These are phyloP conservation scores for Protaetia brevitarsis DNA, from an alignment of 1,140 invertebrate genomes.

Conservation along the genomic window DNA sequence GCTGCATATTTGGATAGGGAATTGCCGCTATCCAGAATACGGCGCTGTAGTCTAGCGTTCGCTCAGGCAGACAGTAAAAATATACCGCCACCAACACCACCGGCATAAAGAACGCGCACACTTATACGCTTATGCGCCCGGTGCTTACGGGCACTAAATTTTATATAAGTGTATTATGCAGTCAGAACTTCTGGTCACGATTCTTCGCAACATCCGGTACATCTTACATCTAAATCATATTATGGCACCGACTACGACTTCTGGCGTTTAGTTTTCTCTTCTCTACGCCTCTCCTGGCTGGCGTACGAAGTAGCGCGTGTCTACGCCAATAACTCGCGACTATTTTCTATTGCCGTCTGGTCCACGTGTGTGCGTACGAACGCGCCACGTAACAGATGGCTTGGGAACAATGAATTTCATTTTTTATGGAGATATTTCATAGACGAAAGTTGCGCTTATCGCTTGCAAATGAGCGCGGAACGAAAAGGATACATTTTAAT, in stretches of 20 bases:
- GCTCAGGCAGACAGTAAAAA: neutral
- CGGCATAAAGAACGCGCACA: neutral
- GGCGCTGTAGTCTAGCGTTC: neutral
- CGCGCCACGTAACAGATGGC: slow-evolving; percentile 13
- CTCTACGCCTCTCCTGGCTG: neutral
- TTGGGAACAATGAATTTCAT: slow-evolving; percentile 2
- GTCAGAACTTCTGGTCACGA: slow-evolving; percentile 46
- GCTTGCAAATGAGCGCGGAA: slow-evolving; percentile 5
- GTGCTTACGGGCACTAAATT: slow-evolving; percentile 35
- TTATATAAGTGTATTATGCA: slow-evolving; percentile 46
- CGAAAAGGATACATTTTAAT: slow-evolving; percentile 16
- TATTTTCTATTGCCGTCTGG: slow-evolving; percentile 5
- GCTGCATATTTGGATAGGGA: neutral
- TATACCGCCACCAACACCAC: neutral
- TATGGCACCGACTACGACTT: slow-evolving; percentile 36
- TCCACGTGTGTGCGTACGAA: neutral
- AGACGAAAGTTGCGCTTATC: neutral
- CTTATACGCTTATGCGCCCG: too few relatives aligned
- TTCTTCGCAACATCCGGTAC: slow-evolving; percentile 42
- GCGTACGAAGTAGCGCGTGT: neutral
- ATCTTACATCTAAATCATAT: slow-evolving; percentile 47
- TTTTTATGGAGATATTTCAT: slow-evolving; percentile 17
- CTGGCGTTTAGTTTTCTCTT: slow-evolving; percentile 32
- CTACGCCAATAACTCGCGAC: neutral
- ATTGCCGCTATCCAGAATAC: neutral